Conservation (phyloP, 2,797 vertebrate species). For the Alca torda region DNA sequence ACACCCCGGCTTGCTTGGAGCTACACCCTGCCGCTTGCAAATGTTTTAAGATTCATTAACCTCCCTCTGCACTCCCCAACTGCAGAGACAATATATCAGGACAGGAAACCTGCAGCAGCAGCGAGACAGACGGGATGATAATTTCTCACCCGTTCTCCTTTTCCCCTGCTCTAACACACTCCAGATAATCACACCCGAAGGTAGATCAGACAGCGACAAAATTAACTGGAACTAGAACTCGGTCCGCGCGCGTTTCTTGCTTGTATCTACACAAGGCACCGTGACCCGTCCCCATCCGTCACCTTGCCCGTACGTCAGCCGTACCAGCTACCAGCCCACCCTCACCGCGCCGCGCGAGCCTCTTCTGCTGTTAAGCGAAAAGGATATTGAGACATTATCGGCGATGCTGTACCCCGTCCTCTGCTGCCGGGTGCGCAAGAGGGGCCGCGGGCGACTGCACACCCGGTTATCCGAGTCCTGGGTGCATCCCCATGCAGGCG, state of each 20-base stretch:
- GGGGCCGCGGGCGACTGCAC: rapidly evolving
- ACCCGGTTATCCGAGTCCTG: rapidly evolving
- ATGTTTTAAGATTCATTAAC: conserved; percentile 60
- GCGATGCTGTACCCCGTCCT: rapidly evolving
- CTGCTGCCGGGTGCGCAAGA: neutral
- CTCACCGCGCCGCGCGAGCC: rapidly evolving
- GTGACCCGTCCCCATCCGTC: neutral
- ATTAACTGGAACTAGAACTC: neutral
- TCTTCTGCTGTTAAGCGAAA: neutral
- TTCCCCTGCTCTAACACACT: conserved; percentile 21
- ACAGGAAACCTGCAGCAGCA: conserved; percentile 26
- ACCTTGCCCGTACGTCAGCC: neutral
- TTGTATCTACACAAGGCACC: neutral
- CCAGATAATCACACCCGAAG: conserved; percentile 36
- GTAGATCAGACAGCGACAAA: conserved; percentile 51
- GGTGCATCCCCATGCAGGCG: rapidly evolving
- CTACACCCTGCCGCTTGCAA: conserved; percentile 23
- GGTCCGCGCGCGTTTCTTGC: neutral
- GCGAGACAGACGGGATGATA: conserved; percentile 33
- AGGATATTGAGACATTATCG: neutral
- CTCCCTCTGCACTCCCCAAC: conserved; percentile 17
- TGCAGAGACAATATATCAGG: conserved; percentile 40
- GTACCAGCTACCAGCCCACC: neutral
- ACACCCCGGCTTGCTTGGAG: neutral
- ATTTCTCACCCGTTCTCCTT: conserved; percentile 37